Evolutionary conservation across 2,888 invertebrate genomes (phyloP).

Genomic region (Tachystola acroxantha): DNA sequence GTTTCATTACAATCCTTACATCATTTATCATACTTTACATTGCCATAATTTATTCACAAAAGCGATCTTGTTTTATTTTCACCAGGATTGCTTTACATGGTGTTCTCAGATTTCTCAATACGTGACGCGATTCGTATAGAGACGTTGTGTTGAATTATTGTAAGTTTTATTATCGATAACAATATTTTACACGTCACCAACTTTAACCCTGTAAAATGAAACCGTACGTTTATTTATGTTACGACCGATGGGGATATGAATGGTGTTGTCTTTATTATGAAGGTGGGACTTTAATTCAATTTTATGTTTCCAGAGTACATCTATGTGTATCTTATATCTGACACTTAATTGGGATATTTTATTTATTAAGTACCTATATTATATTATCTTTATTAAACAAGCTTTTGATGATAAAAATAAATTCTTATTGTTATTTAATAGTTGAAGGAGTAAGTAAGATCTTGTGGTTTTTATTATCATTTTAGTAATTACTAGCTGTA

Average conservation of each 20-base stretch:
- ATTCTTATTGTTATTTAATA: too few relatives aligned
- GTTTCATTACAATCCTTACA: conserved; percentile 70
- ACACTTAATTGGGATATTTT: conserved; percentile 31
- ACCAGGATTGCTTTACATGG: conserved; percentile 61
- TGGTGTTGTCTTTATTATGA: conserved; percentile 43
- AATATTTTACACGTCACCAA: conserved; percentile 73
- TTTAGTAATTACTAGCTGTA: too few relatives aligned
- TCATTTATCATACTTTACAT: conserved; percentile 76
- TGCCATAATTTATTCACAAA: conserved; percentile 73
- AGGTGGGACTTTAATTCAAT: conserved; percentile 21
- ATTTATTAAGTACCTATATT: conserved; percentile 11
- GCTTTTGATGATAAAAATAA: too few relatives aligned
- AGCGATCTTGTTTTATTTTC: conserved; percentile 63
- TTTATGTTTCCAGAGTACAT: conserved; percentile 25
- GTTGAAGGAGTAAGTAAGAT: too few relatives aligned
- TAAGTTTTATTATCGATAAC: conserved; percentile 65
- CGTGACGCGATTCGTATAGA: conserved; percentile 67
- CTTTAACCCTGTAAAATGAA: conserved; percentile 50
- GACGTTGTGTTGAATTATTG: conserved; percentile 54
- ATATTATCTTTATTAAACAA: not conserved
- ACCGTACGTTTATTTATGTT: conserved; percentile 52
- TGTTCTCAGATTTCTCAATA: conserved; percentile 67
- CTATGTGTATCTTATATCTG: conserved; percentile 32
- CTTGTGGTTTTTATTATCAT: too few relatives aligned
- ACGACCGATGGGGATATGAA: conserved; percentile 30